Base-by-base conservation (phyloP, 2,888 invertebrate species). In the Bembecia ichneumoniformis region DNA sequence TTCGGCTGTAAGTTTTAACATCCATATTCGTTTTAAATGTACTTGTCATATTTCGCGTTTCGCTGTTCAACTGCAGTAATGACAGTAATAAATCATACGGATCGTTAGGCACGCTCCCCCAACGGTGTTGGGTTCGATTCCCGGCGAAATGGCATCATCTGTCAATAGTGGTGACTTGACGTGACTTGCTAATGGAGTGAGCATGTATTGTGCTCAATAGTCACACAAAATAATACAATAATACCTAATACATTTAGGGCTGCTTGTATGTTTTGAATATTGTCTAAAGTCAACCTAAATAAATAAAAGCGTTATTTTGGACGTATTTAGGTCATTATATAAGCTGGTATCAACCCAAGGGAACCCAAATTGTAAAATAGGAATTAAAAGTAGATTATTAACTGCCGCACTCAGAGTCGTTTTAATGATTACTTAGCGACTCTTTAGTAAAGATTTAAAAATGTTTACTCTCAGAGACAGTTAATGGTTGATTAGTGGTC, bases 1-100 rank as follows among this genome's bases (percentile, higher is more conserved):
- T 53, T 52, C 54, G 55, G 9, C 1, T 0, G 3, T 3, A 47
- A 3, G 0, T 0, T 0, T 0, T 63, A 72, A 54, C 54, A 51
- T 47, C 53, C 34, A 54, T 47, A 57, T 55, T 59, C 1, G 47
- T 14, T 34, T 46, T 49, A 35, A 14, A 47, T 20, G 11, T 36
- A 53, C 55, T 56, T 53, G 68, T 66, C 66, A 75, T 79, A 74
- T 73, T 74, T 74, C 63, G 54, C 74, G 57, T 77, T 77, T 66
- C 60, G 55, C 56, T 66, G 60, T 62, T 60, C 60, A 58, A 56
- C 59, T 60, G 62, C 62, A 68, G 70, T 82, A 86, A 87, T 86
- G 87, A 84, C 77, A 82, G 83, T 83, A 83, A 87, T 87, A 86
- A 84, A 87, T 87, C 87, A 87, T 84, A 86, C 70, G 84, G 82